These are phyloP conservation scores for Sipha flava DNA, from an alignment of 1,140 invertebrate species.

Conservation along the genomic window DNA sequence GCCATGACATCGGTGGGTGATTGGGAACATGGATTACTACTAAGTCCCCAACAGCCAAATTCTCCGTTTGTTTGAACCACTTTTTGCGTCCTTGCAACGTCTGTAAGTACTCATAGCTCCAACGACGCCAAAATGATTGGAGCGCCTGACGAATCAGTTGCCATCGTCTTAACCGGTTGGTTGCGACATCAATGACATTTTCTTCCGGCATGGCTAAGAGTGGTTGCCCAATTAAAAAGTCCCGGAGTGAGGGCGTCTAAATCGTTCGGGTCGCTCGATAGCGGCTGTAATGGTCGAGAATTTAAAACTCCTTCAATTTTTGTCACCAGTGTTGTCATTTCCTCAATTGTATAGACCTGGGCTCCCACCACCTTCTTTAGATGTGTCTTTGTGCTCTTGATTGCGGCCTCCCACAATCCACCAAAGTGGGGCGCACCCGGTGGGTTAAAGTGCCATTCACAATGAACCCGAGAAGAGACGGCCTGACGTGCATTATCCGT, in stretches of 20 bases:
- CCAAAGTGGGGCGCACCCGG: slow-evolving; percentile 35
- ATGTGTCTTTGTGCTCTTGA: too few species aligned
- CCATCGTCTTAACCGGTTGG: slow-evolving; percentile 38
- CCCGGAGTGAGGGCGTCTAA: slow-evolving; percentile 35
- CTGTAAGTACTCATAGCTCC: slow-evolving; percentile 41
- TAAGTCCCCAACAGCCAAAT: slow-evolving; percentile 32
- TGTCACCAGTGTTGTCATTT: slow-evolving; percentile 38
- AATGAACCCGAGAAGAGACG: background rate
- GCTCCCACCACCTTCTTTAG: slow-evolving; percentile 39
- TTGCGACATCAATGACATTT: background rate
- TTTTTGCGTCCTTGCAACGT: slow-evolving; percentile 40
- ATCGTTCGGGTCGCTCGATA: background rate
- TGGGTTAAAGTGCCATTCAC: slow-evolving; percentile 29
- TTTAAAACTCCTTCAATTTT: slow-evolving; percentile 40
- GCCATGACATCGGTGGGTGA: slow-evolving; percentile 34
- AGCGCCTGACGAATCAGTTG: background rate
- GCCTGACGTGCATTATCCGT: too few species aligned
- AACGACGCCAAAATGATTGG: slow-evolving; percentile 34
- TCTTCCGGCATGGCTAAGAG: background rate
- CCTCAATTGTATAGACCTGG: slow-evolving; percentile 36
- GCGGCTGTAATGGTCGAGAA: slow-evolving; percentile 36
- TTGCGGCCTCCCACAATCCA: too few species aligned
- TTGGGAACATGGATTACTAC: slow-evolving; percentile 36
- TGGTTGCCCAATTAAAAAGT: slow-evolving; percentile 35
- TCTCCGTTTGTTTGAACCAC: slow-evolving; percentile 34